These are phyloP conservation scores for Mugil cephalus DNA, from an alignment of 2,113 vertebrate genomes.

Conservation along the genomic window DNA sequence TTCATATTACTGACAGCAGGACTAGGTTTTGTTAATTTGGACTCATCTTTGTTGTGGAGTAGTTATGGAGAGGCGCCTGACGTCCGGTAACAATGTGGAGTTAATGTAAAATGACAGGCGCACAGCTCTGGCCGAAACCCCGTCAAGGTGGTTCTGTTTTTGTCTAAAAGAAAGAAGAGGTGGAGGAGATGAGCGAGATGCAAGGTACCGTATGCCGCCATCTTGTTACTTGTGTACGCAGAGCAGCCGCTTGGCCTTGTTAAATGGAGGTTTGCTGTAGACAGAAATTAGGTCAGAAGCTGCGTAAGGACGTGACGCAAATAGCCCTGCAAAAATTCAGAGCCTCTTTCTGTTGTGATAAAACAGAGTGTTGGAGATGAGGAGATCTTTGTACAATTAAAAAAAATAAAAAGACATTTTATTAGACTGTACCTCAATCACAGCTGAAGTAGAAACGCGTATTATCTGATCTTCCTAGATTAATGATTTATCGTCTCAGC, in stretches of 20 bases:
- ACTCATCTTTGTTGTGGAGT: neutral
- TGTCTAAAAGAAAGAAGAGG: slow-evolving; percentile 24
- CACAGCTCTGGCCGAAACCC: slow-evolving; percentile 8
- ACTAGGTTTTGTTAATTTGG: neutral
- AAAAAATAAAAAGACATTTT: slow-evolving; percentile 23
- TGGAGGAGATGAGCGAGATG: slow-evolving; percentile 15
- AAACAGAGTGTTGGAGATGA: neutral
- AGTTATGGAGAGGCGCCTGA: neutral
- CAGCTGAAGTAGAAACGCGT: slow-evolving; percentile 7
- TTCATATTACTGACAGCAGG: neutral
- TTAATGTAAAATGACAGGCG: slow-evolving; percentile 6
- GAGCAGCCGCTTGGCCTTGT: slow-evolving; percentile 32
- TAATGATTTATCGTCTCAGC: slow-evolving; percentile 15
- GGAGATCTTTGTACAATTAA: slow-evolving; percentile 24
- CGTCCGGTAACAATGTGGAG: neutral
- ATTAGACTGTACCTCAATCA: slow-evolving; percentile 21
- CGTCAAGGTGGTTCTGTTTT: slow-evolving; percentile 3
- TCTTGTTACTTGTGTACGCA: slow-evolving; percentile 67
- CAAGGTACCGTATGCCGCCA: slow-evolving; percentile 78
- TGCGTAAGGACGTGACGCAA: slow-evolving; percentile 53
- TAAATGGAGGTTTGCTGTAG: slow-evolving; percentile 59
- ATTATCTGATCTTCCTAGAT: slow-evolving; percentile 10
- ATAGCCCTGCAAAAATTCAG: neutral
- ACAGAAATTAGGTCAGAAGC: slow-evolving; percentile 71
- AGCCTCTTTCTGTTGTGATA: slow-evolving; percentile 6